Percentiles rank a stretch among this genome's conserved stretches.
Evolutionary conservation across 2,888 invertebrate genomes (phyloP).

Genomic region (Pachymerium ferrugineum): DNA sequence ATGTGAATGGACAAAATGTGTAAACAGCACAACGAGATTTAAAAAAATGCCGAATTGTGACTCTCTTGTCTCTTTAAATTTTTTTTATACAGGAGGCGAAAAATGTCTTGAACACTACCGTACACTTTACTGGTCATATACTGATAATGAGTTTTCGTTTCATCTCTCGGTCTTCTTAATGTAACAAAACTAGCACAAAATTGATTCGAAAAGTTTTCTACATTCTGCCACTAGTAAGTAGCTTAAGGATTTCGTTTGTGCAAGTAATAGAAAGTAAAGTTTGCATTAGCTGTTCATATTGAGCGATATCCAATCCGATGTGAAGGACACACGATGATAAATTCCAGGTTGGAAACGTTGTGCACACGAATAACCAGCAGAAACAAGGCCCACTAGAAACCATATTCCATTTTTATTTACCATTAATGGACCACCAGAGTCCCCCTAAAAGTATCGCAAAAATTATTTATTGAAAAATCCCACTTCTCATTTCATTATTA

Average conservation of each 20-base stretch:
- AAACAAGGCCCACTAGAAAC: conserved; percentile 86
- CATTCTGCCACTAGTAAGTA: not conserved
- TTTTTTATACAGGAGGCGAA: not conserved
- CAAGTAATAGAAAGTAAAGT: not conserved
- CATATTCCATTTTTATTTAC: conserved; percentile 77
- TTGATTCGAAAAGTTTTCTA: no score
- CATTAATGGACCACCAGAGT: conserved; percentile 86
- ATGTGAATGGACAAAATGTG: no score
- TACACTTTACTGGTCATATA: no score
- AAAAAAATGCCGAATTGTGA: not conserved
- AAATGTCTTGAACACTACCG: no score
- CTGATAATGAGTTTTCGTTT: no score
- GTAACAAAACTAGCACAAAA: conserved; percentile 3
- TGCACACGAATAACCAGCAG: conserved; percentile 89
- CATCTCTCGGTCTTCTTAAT: no score
- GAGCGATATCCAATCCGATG: conserved; percentile 80
- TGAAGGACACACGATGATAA: conserved; percentile 86
- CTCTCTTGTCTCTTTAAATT: not conserved
- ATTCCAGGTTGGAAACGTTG: conserved; percentile 90
- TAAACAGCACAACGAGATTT: not conserved
- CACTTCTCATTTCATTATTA: conserved; percentile 40
- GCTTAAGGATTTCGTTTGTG: conserved; percentile 10
- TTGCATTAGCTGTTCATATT: conserved; percentile 33
- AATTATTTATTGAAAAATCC: not conserved
- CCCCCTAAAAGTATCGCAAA: conserved; percentile 60